Base-by-base conservation (phyloP, 1,140 invertebrate species). In the Drosophila setifemur region DNA sequence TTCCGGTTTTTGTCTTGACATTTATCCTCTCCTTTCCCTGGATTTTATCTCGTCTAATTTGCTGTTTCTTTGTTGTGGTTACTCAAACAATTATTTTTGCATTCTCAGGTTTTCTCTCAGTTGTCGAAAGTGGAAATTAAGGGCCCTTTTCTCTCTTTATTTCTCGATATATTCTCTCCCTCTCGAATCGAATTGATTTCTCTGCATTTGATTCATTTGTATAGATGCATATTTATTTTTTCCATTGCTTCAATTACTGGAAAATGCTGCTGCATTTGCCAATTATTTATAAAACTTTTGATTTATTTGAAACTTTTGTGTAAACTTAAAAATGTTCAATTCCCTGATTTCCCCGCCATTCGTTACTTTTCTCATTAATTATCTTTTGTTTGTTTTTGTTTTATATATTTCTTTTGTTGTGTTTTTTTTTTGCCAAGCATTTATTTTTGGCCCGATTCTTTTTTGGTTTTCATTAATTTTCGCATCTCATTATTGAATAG, bases 41-140 rank as follows among this genome's bases (percentile, higher is more conserved):
- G 19, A n/a, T 31, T 50, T 48, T 21, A 37, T 52, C 42, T 29
- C 74, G 28, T 71, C 29, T 78, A 79, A 79, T 79, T 79, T 79
- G 35, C 29, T 39, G 19, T 58, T 29, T 33, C 70, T 79, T 73
- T 79, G 74, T 53, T 75, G 72, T 68, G 74, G 75, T 70, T 63
- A 43, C 55, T 73, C 48, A 53, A 78, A 53, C 75, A 73, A 79
- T 79, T 79, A 79, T 79, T 79, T 70, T 52, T 60, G 64, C 75
- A 79, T 25, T 42, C 63, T 57, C 3, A 11, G n/a, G 12, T 33
- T 25, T 55, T 29, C 21, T 18, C 25, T 5, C 9, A 18, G 26
- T 25, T 29, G 11, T n/a, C n/a, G n/a, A 28, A 48, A 61, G 57
- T 42, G 52, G 7, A 64, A 63, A 47, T 39, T 18, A 64, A 63